Evolutionary conservation across 2,113 vertebrate species (phyloP).

Genomic region (Apodemus speciosus): DNA sequence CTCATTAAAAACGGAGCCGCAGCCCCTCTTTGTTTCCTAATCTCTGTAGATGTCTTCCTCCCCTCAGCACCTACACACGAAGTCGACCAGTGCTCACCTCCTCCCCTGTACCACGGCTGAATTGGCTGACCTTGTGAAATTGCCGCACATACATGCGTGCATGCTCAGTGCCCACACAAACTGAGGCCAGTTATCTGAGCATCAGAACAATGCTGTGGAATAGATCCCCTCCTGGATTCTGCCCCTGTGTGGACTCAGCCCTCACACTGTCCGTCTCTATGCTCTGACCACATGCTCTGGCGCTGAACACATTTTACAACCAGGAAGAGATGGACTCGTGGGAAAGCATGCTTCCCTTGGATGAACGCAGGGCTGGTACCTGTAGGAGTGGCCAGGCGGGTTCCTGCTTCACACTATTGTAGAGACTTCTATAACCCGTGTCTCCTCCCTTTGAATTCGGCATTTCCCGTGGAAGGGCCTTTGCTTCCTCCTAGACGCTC

Average conservation of each 20-base stretch:
- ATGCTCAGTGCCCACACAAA: conserved; percentile 57
- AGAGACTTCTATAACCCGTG: conserved; percentile 44
- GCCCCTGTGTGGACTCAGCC: background rate
- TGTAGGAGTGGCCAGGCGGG: background rate
- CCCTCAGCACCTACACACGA: background rate
- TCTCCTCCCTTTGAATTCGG: conserved; percentile 70
- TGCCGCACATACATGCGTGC: background rate
- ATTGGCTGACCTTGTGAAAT: conserved; percentile 1
- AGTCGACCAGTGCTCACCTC: conserved; percentile 52
- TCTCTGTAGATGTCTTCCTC: conserved; percentile 19
- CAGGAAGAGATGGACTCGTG: conserved; percentile 59
- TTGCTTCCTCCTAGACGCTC: conserved; percentile 67
- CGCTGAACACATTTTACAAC: conserved; percentile 43
- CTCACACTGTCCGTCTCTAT: conserved; percentile 61
- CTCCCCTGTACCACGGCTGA: conserved; percentile 23
- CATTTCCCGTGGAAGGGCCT: conserved; percentile 59
- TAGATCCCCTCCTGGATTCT: conserved; percentile 40
- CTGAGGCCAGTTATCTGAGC: conserved; percentile 77
- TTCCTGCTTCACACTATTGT: conserved; percentile 1
- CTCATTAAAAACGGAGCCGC: conserved; percentile 72
- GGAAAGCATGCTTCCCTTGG: conserved; percentile 63
- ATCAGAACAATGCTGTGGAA: conserved; percentile 46
- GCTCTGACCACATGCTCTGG: conserved; percentile 32
- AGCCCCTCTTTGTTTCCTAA: conserved; percentile 54
- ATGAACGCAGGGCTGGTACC: background rate